phyloP scores from a whole-genome alignment of 1,140 invertebrate species.

The Caenorhabditis remanei region DNA sequence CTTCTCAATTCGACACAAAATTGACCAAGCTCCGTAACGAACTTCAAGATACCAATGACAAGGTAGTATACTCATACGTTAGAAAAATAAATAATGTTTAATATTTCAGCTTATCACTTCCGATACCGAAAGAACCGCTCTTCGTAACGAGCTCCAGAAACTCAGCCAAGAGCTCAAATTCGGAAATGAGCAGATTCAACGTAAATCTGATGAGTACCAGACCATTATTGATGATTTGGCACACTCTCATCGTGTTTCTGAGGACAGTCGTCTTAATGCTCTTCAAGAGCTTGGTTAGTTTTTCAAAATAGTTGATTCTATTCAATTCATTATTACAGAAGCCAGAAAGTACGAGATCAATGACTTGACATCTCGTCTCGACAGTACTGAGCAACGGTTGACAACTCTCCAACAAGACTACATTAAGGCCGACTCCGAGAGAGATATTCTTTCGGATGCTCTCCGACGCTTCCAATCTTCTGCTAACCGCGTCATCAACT shows the following conservation, averaged over 20 bases:
- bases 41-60: constrained; percentile 75
- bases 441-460: constrained; percentile 72
- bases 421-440: constrained; percentile 74
- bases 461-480: constrained; percentile 73
- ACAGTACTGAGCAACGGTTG: constrained; percentile 75
- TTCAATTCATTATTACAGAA: constrained; percentile 58
- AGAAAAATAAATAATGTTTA: not conserved
- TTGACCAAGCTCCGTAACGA: constrained; percentile 73
- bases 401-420: constrained; percentile 76
- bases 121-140: constrained; percentile 73
- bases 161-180: constrained; percentile 76
- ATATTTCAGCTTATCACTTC: constrained; percentile 72
- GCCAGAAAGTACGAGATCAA: constrained; percentile 75
- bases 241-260: constrained; percentile 73
- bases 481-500: constrained; percentile 71
- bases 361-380: constrained; percentile 75
- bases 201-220: constrained; percentile 77
- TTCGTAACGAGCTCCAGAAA: constrained; percentile 69
- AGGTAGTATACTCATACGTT: constrained; percentile 63
- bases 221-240: constrained; percentile 74
- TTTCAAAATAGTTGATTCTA: not conserved
- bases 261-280: constrained; percentile 75
- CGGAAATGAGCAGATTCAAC: constrained; percentile 76
- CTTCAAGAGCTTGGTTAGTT: constrained; percentile 73
- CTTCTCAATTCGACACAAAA: constrained; percentile 74